A percentile compares a stretch with the other conserved stretches of the same genome.
Conservation (phyloP, 1,140 invertebrate genomes). For the Papilio polytes region DNA sequence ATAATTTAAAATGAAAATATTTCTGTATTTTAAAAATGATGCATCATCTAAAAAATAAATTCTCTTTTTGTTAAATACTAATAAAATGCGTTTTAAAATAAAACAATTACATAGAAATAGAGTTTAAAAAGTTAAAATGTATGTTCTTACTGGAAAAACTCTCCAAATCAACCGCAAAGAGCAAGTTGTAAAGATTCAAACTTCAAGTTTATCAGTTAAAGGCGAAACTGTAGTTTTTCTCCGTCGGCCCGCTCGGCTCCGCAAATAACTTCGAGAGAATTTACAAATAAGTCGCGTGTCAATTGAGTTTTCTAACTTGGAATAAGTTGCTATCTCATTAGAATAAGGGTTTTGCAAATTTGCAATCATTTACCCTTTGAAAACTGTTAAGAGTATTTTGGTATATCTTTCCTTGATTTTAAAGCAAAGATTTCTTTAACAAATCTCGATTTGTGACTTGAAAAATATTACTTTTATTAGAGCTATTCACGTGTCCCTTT, state of each 20-base stretch:
- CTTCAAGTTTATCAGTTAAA: not conserved
- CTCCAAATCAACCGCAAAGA: not conserved
- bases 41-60: too few species aligned
- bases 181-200: slow-evolving; percentile 5
- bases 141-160: not conserved
- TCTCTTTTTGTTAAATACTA: too few species aligned
- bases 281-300: slow-evolving; percentile 19
- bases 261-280: not conserved
- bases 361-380: not conserved
- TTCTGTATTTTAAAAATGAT: too few species aligned
- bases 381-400: not conserved
- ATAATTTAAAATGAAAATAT: too few species aligned
- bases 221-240: slow-evolving; percentile 3
- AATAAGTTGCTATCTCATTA: slow-evolving; percentile 20
- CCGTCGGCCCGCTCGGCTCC: not conserved
- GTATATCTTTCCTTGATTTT: not conserved
- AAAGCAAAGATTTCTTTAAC: not conserved
- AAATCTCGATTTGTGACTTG: not conserved
- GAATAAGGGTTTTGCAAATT: slow-evolving; percentile 4
- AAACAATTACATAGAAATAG: not conserved
- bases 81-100: too few species aligned
- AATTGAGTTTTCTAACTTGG: slow-evolving; percentile 15
- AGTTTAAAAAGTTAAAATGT: not conserved
- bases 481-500: not conserved
- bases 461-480: slow-evolving; percentile 5